Percentiles rank a stretch among this genome's conserved stretches.
Evolutionary conservation across 2,113 vertebrate genomes (phyloP).

Genomic region (Onychostoma macrolepis): DNA sequence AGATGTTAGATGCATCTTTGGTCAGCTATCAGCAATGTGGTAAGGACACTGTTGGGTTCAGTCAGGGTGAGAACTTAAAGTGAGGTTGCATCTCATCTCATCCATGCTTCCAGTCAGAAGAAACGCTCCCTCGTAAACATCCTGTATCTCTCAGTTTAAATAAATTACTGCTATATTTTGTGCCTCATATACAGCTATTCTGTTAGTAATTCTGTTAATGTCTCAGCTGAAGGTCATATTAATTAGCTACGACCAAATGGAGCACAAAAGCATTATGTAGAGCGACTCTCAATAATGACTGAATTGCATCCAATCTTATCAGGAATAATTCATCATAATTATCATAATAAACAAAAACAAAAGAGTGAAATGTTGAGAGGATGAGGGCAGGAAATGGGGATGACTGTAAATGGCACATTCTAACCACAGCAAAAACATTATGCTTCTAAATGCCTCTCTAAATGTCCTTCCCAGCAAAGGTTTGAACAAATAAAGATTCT

Average conservation of each 20-base stretch:
- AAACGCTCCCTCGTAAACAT: background rate
- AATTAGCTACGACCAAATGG: conserved; percentile 50
- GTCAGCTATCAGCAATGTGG: background rate
- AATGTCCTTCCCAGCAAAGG: background rate
- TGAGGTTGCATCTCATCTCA: background rate
- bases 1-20: background rate
- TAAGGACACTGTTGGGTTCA: background rate
- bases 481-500: background rate
- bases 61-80: background rate
- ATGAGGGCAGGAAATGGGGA: conserved; percentile 2
- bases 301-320: conserved; percentile 43
- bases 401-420: background rate
- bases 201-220: background rate
- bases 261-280: conserved; percentile 30
- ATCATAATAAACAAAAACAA: conserved; percentile 47
- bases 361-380: background rate
- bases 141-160: conserved; percentile 23
- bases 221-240: conserved; percentile 53
- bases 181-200: conserved; percentile 23
- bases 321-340: conserved; percentile 54
- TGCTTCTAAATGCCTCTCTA: conserved; percentile 7
- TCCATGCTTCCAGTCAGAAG: background rate
- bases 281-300: conserved; percentile 27
- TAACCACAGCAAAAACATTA: background rate
- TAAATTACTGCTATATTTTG: conserved; percentile 11